Percentiles rank a stretch among this genome's conserved stretches.
Conservation (phyloP, 92 coral and sea anemone species). For the Paramuricea clavata region DNA sequence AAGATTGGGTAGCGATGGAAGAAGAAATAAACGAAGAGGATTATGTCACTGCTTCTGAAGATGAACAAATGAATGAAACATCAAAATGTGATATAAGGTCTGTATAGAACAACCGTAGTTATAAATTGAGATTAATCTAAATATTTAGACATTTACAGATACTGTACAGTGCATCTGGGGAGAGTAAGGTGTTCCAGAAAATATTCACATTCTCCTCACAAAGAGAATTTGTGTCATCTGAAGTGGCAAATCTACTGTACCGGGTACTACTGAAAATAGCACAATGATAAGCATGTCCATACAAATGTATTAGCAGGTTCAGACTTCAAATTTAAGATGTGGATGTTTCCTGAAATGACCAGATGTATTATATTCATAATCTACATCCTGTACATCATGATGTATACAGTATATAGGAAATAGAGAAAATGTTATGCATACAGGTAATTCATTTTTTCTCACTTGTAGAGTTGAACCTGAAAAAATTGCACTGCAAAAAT, state of each 20-base stretch:
- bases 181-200: background rate
- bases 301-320: constrained; percentile 34
- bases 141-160: background rate
- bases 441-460: background rate
- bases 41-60: constrained; percentile 11
- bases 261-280: background rate
- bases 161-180: background rate
- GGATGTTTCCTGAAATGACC: too few relatives aligned
- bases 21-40: constrained; percentile 20
- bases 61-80: constrained; percentile 8
- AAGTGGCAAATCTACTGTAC: background rate
- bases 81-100: constrained; percentile 31
- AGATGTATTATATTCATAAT: too few relatives aligned
- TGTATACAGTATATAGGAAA: too few relatives aligned
- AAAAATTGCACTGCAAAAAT: background rate
- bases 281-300: background rate
- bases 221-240: background rate
- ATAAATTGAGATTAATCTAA: background rate
- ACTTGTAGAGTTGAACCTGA: constrained; percentile 6
- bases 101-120: background rate
- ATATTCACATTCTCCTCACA: background rate
- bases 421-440: background rate
- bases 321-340: constrained; percentile 42
- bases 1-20: constrained; percentile 37
- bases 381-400: background rate